Evolutionary conservation across 2,113 vertebrate genomes (phyloP).

Genomic region (Alligator sinensis): DNA sequence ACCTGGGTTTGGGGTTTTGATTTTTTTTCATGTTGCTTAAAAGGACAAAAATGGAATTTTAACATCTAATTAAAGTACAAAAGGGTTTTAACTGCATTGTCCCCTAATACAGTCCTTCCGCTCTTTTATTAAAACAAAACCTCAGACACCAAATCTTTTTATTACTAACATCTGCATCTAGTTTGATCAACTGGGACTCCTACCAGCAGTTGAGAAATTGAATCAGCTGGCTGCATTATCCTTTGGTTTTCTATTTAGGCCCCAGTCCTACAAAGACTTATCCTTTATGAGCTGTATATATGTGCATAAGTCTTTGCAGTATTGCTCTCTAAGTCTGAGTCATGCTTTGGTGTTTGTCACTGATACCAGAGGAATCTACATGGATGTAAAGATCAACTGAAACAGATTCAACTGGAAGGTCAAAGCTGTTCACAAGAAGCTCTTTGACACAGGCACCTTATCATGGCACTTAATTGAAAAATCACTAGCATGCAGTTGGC

Average conservation of each 20-base stretch:
- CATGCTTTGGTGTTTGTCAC: neutral
- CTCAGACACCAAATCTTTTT: neutral
- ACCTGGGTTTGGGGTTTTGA: neutral
- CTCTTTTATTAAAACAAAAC: neutral
- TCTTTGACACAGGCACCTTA: neutral
- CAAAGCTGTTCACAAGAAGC: neutral
- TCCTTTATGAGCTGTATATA: neutral
- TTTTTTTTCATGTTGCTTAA: neutral
- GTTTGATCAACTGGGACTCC: neutral
- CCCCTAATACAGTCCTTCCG: neutral
- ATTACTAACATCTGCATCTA: neutral
- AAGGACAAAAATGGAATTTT: neutral
- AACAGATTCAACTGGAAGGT: neutral
- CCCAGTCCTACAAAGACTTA: neutral
- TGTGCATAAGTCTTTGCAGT: neutral
- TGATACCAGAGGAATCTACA: neutral
- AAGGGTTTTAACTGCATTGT: neutral
- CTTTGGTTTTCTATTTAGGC: slow-evolving; percentile 3
- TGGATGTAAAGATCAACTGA: neutral
- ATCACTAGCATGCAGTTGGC: too few species aligned
- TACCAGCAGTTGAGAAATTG: neutral
- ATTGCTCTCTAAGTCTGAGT: neutral
- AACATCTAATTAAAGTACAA: neutral
- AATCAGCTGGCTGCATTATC: neutral
- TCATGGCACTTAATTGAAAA: too few species aligned